phyloP scores from a whole-genome alignment of 2,797 vertebrate genomes.

The Phoeniculus purpureus region DNA sequence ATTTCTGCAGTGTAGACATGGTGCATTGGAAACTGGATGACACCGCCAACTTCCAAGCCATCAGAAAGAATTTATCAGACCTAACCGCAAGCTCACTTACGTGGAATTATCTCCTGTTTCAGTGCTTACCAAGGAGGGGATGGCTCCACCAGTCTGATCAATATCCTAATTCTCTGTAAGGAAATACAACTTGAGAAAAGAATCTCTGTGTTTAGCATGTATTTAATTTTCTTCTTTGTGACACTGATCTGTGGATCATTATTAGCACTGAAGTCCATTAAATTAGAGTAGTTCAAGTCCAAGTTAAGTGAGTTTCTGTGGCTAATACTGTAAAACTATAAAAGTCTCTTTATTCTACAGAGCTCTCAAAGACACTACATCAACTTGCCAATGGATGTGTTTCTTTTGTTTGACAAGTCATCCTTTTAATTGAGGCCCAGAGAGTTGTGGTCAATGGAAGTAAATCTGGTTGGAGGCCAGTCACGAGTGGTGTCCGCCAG shows the following conservation, averaged over 20 bases:
- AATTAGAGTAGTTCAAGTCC: neutral
- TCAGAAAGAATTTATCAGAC: neutral
- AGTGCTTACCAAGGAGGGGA: neutral
- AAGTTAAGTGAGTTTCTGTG: neutral
- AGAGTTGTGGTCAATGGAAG: too few relatives aligned
- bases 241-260: neutral
- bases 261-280: constrained; percentile 23
- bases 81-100: neutral
- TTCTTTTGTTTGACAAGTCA: neutral
- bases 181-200: neutral
- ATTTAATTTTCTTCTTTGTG: neutral
- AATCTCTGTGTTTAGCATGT: neutral
- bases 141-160: constrained; percentile 18
- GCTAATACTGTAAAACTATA: neutral
- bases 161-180: neutral
- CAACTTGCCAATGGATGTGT: neutral
- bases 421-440: neutral
- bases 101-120: neutral
- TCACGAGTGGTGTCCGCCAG: too few relatives aligned
- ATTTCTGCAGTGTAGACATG: neutral
- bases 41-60: neutral
- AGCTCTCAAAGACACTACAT: neutral
- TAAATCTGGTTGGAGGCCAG: too few relatives aligned
- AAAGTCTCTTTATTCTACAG: neutral
- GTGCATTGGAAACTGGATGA: neutral